A percentile compares a stretch with the other conserved stretches of the same genome.
Evolutionary conservation across 2,888 invertebrate species (phyloP).

Genomic region (Nemapogon koenigi): DNA sequence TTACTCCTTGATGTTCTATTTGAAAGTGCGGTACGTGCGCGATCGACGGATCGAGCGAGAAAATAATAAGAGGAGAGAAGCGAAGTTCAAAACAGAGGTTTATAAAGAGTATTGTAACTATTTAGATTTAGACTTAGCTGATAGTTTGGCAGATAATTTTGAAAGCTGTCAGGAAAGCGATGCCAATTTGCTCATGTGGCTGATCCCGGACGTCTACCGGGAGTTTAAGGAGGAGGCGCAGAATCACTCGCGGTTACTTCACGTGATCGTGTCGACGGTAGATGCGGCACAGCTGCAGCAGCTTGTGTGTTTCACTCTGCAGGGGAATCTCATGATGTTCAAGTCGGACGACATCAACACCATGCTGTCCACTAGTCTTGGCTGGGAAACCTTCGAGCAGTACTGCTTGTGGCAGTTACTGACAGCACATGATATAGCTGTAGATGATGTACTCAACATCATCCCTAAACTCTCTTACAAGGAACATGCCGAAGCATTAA

Average conservation of each 20-base stretch:
- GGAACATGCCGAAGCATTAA: conserved; percentile 91
- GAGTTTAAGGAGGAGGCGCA: conserved; percentile 88
- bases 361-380: conserved; percentile 81
- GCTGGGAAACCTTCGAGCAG: conserved; percentile 98
- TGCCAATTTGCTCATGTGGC: conserved; percentile 86
- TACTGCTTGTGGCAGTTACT: conserved; percentile 97
- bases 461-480: conserved; percentile 78
- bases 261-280: conserved; percentile 88
- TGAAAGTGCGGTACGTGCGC: conserved; percentile 75
- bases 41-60: conserved; percentile 53
- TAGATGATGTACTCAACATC: conserved; percentile 85
- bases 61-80: conserved; percentile 59
- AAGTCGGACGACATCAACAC: conserved; percentile 78
- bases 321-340: conserved; percentile 85
- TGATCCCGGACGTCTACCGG: conserved; percentile 91
- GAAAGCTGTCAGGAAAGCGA: conserved; percentile 90
- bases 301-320: conserved; percentile 88
- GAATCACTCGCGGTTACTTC: conserved; percentile 87
- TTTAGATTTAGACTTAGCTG: conserved; percentile 76
- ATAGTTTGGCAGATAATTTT: conserved; percentile 81
- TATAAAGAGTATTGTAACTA: conserved; percentile 90
- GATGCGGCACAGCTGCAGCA: conserved; percentile 91
- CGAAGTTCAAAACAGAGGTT: conserved; percentile 80
- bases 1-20: conserved; percentile 86
- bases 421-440: conserved; percentile 90